Base-by-base conservation (phyloP, 2,888 invertebrate genomes). In the Parascotia fuliginaria region DNA sequence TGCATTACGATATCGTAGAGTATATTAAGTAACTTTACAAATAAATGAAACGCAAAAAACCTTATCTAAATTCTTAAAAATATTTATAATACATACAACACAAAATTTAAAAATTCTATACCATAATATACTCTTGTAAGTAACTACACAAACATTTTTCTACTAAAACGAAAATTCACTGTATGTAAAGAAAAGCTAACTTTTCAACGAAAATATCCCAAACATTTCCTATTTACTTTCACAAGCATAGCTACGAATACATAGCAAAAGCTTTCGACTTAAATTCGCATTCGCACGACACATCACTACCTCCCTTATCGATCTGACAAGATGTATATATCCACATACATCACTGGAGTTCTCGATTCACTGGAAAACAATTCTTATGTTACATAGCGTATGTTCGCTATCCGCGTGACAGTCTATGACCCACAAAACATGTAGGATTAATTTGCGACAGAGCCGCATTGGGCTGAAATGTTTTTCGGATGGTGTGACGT, bases 371-470 rank as follows among this genome's bases (percentile, higher is more conserved):
- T 51, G 64, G 55, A 81, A 81, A 75, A 69, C 76, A 65, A 73
- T 65, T 75, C 77, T 62, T 84, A 75, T 61, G 53, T 19, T 60
- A 40, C 49, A 55, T 44, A 37, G 24, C 32, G 55, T 77, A 80
- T 70, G 79, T 74, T 67, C 65, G 65, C 65, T 67, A 79, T 79
- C 81, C 62, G 75, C 65, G 45, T 57, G 73, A 53, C 64, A 45
- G 44, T 31, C 58, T 55, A 43, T 85, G 86, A 87, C 87, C 88
- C 83, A 86, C 72, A 85, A 85, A 82, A 71, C 61, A 78, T 81
- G 80, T 79, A 77, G 78, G 78, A 77, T 79, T 82, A 83, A 85
- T 85, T 81, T 77, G 77, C 75, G 57, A 70, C 81, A 80, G 79
- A 73, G 75, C 67, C 75, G 80, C 62, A 82, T 70, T 78, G 67